Base-by-base conservation (phyloP, 2,888 invertebrate genomes). In the Mamestra brassicae region DNA sequence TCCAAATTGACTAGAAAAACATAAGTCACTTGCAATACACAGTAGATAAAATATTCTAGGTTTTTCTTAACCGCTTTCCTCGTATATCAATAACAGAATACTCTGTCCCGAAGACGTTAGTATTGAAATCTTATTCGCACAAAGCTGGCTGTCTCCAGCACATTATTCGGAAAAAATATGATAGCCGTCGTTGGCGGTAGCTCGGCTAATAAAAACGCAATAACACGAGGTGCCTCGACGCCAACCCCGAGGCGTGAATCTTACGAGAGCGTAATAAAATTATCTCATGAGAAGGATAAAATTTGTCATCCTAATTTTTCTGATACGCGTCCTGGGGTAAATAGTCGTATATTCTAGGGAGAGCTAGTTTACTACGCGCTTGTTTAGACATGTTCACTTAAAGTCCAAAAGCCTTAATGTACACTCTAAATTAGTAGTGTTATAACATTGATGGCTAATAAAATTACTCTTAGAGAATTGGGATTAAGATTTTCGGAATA, bases 201-300 rank as follows among this genome's bases (percentile, higher is more conserved):
- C 87, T 86, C 80, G 85, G 88, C 91, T 94, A 94, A 94, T 95
- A 95, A 95, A 96, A 95, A 92, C 90, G 95, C 94, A 95, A 95
- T 95, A 95, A 95, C 92, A 91, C 88, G 91, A 87, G 89, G 90
- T 88, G 90, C 88, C 84, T 89, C 86, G 87, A 83, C 87, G 85
- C 85, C 88, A 87, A 89, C 92, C 93, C 92, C 85, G 89, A 80
- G 93, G 92, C 93, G 90, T 87, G 92, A 94, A 94, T 94, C 94
- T 94, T 89, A 89, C 91, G 90, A 86, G 88, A 86, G 78, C 85
- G 91, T 94, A 95, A 96, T 95, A 95, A 95, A 94, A 95, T 95
- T 95, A 95, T 92, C 92, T 92, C 93, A 90, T 86, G 92, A 92
- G 91, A 87, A 90, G 89, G 91, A 92, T 92, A 92, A 91, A 94